Evolutionary conservation across 2,888 invertebrate species (phyloP), one percentile per base, ranked within the genome.

Genomic region (Margaritifera margaritifera): DNA sequence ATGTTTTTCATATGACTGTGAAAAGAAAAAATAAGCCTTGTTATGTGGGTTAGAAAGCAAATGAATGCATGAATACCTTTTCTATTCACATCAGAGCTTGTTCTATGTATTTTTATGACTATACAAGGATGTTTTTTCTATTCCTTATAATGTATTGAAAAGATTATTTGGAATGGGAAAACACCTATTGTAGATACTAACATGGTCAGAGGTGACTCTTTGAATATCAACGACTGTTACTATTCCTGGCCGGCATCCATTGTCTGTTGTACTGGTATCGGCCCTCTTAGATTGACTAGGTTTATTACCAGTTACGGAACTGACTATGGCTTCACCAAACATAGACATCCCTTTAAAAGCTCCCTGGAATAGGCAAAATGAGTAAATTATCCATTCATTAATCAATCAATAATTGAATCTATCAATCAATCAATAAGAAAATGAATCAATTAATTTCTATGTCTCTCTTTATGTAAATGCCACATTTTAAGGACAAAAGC

Each of bases 311-410:
- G 96, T 95, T 62, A 97, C 90, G 84, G 96, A 97, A 81, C 94
- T 96, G 0, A 97, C 96, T 57, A 98, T 96, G 60, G 94, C 96
- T 90, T 97, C 97, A 20, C 97, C 95, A 72, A 98, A 92, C 70
- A 89, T 87, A 0, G 96, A 93, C 65, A 98, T 90, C 0, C 97
- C 97, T 90, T 96, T 96, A 69, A 97, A 95, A 54, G 98, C 92
- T 25, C 96, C 96, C 91, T 91, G 80, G 0, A 60, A 58, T 6
- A 27, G 73, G 50, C 25, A 64, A 52, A 25, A 56, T 20, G 19
- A 52, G 20, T 53, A 22, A 51, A 56, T 51, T 50, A 51, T 20
- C 55, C 54, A n/a, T 19, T n/a, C 19, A 24, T 8, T 19, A 57
- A 22, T 25, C 25, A 25, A 25, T 25, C 18, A 24, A 8, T 22